phyloP scores from a whole-genome alignment of 2,797 vertebrate genomes.

The Percopsis omiscomaycus region DNA sequence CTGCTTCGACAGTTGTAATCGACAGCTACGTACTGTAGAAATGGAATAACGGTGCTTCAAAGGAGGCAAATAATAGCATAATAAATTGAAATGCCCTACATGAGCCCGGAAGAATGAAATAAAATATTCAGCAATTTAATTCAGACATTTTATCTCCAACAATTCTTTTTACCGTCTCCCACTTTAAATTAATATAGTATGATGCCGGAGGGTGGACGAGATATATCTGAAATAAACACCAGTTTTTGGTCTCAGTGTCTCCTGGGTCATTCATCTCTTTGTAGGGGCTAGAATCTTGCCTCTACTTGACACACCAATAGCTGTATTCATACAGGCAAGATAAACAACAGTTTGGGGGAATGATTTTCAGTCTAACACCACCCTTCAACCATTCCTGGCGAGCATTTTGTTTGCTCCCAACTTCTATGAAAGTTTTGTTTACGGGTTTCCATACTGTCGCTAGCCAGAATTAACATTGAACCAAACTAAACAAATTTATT shows the following conservation, averaged over 20 bases:
- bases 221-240: slow-evolving; percentile 72
- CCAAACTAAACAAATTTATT: slow-evolving; percentile 37
- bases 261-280: slow-evolving; percentile 40
- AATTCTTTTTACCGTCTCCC: slow-evolving; percentile 34
- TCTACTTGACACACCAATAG: slow-evolving; percentile 56
- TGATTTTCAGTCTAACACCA: slow-evolving; percentile 35
- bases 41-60: slow-evolving; percentile 37
- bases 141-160: slow-evolving; percentile 34
- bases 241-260: slow-evolving; percentile 56
- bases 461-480: slow-evolving; percentile 36
- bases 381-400: slow-evolving; percentile 32
- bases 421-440: slow-evolving; percentile 38
- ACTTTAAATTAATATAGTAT: slow-evolving; percentile 63
- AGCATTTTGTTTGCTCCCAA: slow-evolving; percentile 39
- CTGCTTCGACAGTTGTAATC: slow-evolving; percentile 20
- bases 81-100: slow-evolving; percentile 60
- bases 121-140: slow-evolving; percentile 60
- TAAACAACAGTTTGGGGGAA: slow-evolving; percentile 44
- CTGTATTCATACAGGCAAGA: slow-evolving; percentile 43
- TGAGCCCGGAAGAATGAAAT: slow-evolving; percentile 36
- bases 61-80: slow-evolving; percentile 51
- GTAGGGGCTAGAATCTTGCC: slow-evolving; percentile 49
- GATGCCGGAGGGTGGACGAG: slow-evolving; percentile 57
- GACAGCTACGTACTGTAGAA: slow-evolving; percentile 8
- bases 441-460: slow-evolving; percentile 21